phyloP scores from a whole-genome alignment of 2,113 vertebrate genomes.

The Chamaea fasciata region DNA sequence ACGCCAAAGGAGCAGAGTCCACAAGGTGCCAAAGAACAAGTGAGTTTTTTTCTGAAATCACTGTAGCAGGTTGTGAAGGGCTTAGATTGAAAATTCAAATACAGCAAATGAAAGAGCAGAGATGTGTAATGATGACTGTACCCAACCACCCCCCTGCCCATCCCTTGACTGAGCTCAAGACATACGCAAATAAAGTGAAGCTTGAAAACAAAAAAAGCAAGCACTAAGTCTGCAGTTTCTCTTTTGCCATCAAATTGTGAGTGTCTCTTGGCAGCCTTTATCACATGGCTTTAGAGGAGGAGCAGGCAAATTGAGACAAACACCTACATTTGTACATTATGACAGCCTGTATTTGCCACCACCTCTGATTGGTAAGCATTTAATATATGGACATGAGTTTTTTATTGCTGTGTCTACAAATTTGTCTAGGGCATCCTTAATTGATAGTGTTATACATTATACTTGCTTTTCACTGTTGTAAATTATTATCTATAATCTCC shows the following conservation, averaged over 20 bases:
- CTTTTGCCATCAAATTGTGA: not conserved
- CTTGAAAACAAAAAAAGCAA: not conserved
- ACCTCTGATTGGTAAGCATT: not conserved
- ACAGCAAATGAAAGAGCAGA: not conserved
- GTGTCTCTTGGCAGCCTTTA: not conserved
- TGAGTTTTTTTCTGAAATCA: not conserved
- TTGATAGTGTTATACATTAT: not conserved
- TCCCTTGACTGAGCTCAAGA: not conserved
- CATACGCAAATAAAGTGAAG: not conserved
- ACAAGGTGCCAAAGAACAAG: not conserved
- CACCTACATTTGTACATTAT: not conserved
- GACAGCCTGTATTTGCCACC: not conserved
- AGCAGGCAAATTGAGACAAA: not conserved
- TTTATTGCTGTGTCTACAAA: not conserved
- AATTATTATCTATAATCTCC: not conserved
- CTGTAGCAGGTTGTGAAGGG: not conserved
- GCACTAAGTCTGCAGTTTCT: not conserved
- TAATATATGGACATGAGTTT: not conserved
- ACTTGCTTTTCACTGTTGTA: not conserved
- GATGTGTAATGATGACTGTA: not conserved
- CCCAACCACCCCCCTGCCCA: not conserved
- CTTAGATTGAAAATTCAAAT: not conserved
- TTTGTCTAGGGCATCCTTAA: not conserved
- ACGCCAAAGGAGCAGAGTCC: not conserved
- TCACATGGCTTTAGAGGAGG: not conserved